Percentiles rank a stretch among this genome's conserved stretches.
Evolutionary conservation across 2,888 invertebrate genomes (phyloP).

Genomic region (Zhengitettix transpicula): DNA sequence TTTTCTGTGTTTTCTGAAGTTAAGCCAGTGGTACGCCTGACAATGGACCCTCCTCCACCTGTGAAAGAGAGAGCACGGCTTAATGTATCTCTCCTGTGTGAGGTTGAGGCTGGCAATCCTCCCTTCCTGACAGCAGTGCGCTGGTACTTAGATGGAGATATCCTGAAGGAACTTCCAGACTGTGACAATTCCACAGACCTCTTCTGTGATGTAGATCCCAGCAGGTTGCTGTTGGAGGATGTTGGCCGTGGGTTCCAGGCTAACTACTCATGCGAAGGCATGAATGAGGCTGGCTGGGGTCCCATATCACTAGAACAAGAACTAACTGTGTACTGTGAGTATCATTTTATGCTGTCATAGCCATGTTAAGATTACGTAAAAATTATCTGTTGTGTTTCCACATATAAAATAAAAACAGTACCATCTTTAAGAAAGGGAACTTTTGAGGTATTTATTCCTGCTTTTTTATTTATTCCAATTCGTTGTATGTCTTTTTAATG

Average conservation of each 20-base stretch:
- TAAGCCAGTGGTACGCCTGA: constrained; percentile 59
- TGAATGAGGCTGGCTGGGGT: constrained; percentile 81
- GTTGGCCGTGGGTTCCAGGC: constrained; percentile 83
- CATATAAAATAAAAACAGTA: too few species aligned
- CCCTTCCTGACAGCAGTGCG: constrained; percentile 52
- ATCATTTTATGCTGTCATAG: too few species aligned
- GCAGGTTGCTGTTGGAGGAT: constrained; percentile 64
- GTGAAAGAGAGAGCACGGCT: constrained; percentile 60
- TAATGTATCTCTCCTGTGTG: constrained; percentile 69
- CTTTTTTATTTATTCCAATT: too few species aligned
- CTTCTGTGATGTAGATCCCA: constrained; percentile 74
- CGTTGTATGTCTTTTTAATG: too few species aligned
- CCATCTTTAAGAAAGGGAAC: too few species aligned
- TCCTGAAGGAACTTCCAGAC: constrained; percentile 72
- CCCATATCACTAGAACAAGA: constrained; percentile 58
- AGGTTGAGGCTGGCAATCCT: constrained; percentile 67
- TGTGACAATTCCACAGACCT: constrained; percentile 31
- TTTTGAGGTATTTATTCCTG: too few species aligned
- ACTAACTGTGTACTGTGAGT: constrained; percentile 66
- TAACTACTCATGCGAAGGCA: constrained; percentile 84
- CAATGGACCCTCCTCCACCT: constrained; percentile 54
- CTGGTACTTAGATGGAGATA: constrained; percentile 72
- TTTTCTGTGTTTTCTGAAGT: constrained; percentile 31
- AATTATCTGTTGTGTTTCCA: too few species aligned
- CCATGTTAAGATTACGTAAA: too few species aligned